These are phyloP conservation scores for Dendrolimus punctatus DNA, from an alignment of 1,140 invertebrate genomes.

Conservation along the genomic window DNA sequence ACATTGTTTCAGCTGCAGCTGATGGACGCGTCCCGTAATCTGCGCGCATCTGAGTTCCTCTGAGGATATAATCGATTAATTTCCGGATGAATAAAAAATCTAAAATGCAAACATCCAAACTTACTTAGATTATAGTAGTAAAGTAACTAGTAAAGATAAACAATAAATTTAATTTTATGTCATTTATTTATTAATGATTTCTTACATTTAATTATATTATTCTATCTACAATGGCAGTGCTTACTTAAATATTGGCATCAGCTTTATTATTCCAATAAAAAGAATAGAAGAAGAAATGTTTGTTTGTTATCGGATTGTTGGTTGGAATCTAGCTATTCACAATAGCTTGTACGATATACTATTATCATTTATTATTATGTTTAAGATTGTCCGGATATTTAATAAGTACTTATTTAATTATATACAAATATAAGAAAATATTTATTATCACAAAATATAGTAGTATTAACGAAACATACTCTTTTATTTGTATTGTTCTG, in stretches of 20 bases:
- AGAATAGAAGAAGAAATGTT: background rate
- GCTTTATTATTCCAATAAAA: background rate
- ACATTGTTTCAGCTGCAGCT: too few relatives aligned
- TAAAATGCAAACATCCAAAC: too few relatives aligned
- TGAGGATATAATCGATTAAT: too few relatives aligned
- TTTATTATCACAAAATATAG: constrained; percentile 16
- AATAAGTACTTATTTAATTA: constrained; percentile 4
- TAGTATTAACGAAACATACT: background rate
- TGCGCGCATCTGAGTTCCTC: too few relatives aligned
- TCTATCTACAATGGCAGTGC: constrained; percentile 60
- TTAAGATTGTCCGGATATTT: too few relatives aligned
- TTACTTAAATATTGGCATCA: constrained; percentile 25
- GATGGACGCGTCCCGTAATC: too few relatives aligned
- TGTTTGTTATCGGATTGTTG: background rate
- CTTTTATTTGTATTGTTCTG: constrained; percentile 2
- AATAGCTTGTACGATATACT: too few relatives aligned
- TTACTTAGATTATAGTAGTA: too few relatives aligned
- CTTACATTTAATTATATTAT: constrained; percentile 22
- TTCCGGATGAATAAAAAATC: too few relatives aligned
- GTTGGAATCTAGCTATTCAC: too few relatives aligned
- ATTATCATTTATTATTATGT: too few relatives aligned
- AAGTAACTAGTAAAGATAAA: too few relatives aligned
- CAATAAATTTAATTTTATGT: constrained; percentile 20
- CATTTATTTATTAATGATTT: constrained; percentile 25
- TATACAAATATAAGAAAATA: constrained; percentile 15